Evolutionary conservation across 2,888 invertebrate genomes (phyloP).

Genomic region (Leptogaster cylindrica): DNA sequence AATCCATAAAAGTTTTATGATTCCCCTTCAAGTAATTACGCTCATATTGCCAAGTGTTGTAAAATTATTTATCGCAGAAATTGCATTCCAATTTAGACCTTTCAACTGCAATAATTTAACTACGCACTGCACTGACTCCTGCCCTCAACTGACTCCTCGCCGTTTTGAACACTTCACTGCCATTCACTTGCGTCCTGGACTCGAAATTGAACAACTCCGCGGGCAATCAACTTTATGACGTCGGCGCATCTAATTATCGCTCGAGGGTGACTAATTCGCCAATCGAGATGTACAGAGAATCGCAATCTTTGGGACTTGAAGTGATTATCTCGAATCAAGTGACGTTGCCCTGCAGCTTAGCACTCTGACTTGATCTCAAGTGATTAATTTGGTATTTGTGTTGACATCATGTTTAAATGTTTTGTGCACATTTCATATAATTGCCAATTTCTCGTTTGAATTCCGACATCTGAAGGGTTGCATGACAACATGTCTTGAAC

Average conservation of each 20-base stretch:
- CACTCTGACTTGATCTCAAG: not conserved
- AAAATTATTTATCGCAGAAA: not conserved
- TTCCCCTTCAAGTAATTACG: slow-evolving; percentile 11
- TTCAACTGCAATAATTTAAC: no score
- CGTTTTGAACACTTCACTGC: not conserved
- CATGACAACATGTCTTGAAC: no score
- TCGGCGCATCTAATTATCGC: slow-evolving; percentile 28
- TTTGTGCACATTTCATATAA: no score
- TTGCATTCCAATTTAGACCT: no score
- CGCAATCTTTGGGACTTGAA: not conserved
- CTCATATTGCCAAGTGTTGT: slow-evolving; percentile 4
- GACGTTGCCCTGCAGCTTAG: slow-evolving; percentile 11
- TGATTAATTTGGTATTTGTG: slow-evolving; percentile 5
- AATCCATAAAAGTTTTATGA: slow-evolving; percentile 13
- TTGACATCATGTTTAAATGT: no score
- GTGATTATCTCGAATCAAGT: slow-evolving; percentile 5
- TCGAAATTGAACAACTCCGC: slow-evolving; percentile 14
- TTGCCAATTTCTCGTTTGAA: no score
- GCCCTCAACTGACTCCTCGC: no score
- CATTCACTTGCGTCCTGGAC: not conserved
- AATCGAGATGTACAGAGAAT: not conserved
- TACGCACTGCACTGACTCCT: no score
- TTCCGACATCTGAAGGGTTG: no score
- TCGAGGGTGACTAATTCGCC: slow-evolving; percentile 28
- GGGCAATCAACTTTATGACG: slow-evolving; percentile 35